phyloP scores from a whole-genome alignment of 1,140 invertebrate species.

The Araneus ventricosus region DNA sequence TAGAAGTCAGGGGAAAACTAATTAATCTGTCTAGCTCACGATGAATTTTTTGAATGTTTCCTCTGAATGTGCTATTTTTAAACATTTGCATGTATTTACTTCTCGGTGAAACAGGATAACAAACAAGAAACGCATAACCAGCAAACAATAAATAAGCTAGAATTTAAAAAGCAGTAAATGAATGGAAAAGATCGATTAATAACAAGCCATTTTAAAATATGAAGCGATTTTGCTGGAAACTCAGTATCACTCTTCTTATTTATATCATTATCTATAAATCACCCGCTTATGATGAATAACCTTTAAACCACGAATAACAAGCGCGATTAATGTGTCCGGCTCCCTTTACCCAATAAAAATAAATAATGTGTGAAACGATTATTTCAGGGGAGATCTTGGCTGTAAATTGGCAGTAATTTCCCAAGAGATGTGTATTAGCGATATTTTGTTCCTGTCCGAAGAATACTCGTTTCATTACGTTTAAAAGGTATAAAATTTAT shows the following conservation, averaged over 20 bases:
- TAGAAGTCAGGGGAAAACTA: too few species aligned
- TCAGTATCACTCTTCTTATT: not conserved
- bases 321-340: not conserved
- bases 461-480: not conserved
- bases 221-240: too few species aligned
- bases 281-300: not conserved
- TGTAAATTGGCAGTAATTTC: not conserved
- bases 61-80: too few species aligned
- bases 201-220: too few species aligned
- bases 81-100: too few species aligned
- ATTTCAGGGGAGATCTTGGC: not conserved
- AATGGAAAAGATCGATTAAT: too few species aligned
- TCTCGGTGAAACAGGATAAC: too few species aligned
- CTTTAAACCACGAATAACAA: not conserved
- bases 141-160: too few species aligned
- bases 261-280: not conserved
- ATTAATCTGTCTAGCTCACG: too few species aligned
- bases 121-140: too few species aligned
- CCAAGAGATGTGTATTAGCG: not conserved
- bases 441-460: not conserved
- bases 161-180: too few species aligned
- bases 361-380: slow-evolving; percentile 5
- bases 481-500: not conserved
- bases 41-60: too few species aligned
- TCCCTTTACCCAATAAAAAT: not conserved